Evolutionary conservation across 2,797 vertebrate genomes (phyloP).

Genomic region (Cottoperca gobio): DNA sequence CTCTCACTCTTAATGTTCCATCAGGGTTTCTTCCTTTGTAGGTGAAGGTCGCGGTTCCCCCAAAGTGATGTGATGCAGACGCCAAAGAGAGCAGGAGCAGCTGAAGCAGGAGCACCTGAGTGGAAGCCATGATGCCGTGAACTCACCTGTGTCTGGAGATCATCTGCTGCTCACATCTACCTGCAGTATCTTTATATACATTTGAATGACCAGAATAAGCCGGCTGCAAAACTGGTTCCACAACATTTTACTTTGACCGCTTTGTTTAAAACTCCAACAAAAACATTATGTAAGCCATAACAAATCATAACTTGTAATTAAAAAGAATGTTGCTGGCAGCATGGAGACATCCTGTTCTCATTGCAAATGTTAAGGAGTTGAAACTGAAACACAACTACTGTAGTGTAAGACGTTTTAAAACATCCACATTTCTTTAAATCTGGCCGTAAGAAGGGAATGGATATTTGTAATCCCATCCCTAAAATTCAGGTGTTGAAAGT

Average conservation of each 20-base stretch:
- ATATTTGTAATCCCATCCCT: too few species aligned
- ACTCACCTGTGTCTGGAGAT: neutral
- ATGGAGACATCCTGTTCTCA: neutral
- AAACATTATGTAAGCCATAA: neutral
- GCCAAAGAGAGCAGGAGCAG: constrained; percentile 59
- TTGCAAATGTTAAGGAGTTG: too few species aligned
- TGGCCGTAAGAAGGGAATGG: too few species aligned
- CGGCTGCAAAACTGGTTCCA: constrained; percentile 29
- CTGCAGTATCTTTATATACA: constrained; percentile 42
- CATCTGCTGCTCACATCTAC: constrained; percentile 4
- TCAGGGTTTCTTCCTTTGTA: constrained; percentile 52
- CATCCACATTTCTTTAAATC: too few species aligned
- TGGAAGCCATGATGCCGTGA: constrained; percentile 47
- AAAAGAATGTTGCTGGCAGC: neutral
- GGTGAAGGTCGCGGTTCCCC: constrained; percentile 9
- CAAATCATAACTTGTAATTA: neutral
- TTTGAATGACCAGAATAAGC: too few species aligned
- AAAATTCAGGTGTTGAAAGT: too few species aligned
- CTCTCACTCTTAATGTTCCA: constrained; percentile 49
- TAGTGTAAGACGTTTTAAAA: too few species aligned
- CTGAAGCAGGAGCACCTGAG: constrained; percentile 31
- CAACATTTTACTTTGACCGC: rapidly evolving
- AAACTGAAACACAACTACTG: too few species aligned
- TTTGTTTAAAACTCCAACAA: neutral
- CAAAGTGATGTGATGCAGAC: constrained; percentile 40